Percentiles rank a stretch among this genome's conserved stretches.
Evolutionary conservation across 2,888 invertebrate species (phyloP).

Genomic region (Trachelus iudaicus): DNA sequence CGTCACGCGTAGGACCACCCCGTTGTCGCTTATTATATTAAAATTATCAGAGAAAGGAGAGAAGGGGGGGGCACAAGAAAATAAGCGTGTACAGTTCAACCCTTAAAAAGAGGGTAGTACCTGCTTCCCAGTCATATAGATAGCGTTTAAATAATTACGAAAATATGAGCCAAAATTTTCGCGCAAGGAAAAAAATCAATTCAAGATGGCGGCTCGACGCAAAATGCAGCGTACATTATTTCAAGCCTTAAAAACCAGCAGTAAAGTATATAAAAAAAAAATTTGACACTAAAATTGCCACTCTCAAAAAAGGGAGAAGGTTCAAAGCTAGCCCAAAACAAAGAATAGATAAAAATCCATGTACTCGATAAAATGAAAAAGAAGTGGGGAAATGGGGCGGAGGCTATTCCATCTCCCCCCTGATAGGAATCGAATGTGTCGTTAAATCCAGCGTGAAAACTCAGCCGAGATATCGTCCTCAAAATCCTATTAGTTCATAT

Average conservation of each 20-base stretch:
- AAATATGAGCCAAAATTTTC: neutral
- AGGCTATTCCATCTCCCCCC: constrained; percentile 19
- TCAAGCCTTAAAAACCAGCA: no score
- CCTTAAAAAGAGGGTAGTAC: constrained; percentile 4
- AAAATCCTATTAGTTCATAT: constrained; percentile 48
- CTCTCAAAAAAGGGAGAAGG: neutral
- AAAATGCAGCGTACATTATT: no score
- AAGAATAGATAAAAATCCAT: neutral
- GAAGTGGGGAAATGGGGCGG: neutral
- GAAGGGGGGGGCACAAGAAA: neutral
- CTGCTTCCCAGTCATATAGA: neutral
- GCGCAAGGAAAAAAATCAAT: neutral
- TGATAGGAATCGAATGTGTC: constrained; percentile 32
- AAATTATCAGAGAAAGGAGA: constrained; percentile 31
- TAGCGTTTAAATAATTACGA: neutral
- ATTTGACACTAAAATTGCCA: neutral
- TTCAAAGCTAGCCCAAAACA: neutral
- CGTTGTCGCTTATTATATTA: constrained; percentile 40
- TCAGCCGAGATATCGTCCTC: constrained; percentile 29
- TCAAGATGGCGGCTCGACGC: no score
- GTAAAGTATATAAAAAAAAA: no score
- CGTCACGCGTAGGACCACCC: constrained; percentile 29
- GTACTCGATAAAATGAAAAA: neutral
- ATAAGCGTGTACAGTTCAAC: constrained; percentile 4
- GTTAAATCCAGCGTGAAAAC: constrained; percentile 49